Percentiles rank a stretch among this genome's conserved stretches.
Evolutionary conservation across 2,113 vertebrate species (phyloP).

Genomic region (Odocoileus virginianus): DNA sequence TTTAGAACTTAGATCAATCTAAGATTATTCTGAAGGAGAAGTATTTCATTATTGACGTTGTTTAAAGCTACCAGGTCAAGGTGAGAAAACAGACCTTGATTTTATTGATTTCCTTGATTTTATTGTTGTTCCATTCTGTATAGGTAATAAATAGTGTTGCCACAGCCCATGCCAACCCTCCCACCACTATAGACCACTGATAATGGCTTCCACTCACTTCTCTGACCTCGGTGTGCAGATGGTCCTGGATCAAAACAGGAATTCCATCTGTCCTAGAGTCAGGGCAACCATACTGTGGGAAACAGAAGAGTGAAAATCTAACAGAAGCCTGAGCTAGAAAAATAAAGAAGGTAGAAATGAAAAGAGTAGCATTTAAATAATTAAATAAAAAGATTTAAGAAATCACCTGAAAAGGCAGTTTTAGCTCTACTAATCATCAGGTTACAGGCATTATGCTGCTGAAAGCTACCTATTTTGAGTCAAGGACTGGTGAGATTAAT

Average conservation of each 20-base stretch:
- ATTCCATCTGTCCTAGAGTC: neutral
- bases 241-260: neutral
- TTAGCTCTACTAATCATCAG: neutral
- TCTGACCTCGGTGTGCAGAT: neutral
- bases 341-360: neutral
- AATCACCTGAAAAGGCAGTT: neutral
- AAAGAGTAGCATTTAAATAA: neutral
- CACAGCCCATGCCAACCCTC: rapidly evolving
- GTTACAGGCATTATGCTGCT: neutral
- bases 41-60: neutral
- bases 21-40: neutral
- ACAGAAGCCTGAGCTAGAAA: neutral
- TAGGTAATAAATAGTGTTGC: neutral
- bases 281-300: neutral
- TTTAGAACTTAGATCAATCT: neutral
- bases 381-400: neutral
- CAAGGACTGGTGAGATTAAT: neutral
- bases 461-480: neutral
- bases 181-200: neutral
- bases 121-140: neutral
- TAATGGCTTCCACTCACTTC: neutral
- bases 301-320: neutral
- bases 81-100: neutral
- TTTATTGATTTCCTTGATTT: neutral
- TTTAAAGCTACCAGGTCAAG: neutral